Evolutionary conservation across 2,113 vertebrate species (phyloP).

Genomic region (Calonectris borealis): DNA sequence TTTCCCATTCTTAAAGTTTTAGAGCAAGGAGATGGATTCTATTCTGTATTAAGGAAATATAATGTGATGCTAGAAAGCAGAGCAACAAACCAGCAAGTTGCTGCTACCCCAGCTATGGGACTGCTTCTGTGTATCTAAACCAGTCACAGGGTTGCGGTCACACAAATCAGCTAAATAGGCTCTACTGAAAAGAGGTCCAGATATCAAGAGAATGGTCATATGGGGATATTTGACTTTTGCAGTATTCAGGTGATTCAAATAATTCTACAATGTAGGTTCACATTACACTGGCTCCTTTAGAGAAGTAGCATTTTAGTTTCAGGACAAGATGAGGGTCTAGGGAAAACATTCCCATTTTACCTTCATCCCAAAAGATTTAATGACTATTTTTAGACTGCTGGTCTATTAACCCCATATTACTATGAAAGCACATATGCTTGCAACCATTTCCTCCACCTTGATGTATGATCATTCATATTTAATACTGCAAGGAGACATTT

Average conservation of each 20-base stretch:
- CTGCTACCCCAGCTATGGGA: not conserved
- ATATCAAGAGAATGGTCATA: not conserved
- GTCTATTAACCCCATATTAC: not conserved
- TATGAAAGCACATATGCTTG: not conserved
- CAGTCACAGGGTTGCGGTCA: not conserved
- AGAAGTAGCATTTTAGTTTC: not conserved
- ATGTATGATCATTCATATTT: not conserved
- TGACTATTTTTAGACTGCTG: not conserved
- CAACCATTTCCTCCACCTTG: not conserved
- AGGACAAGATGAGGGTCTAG: not conserved
- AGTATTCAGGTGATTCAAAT: accelerated
- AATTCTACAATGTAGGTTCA: not conserved
- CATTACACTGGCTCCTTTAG: not conserved
- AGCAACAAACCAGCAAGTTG: not conserved
- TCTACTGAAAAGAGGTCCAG: not conserved
- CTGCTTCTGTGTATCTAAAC: not conserved
- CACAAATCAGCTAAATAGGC: not conserved
- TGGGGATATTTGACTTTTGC: not conserved
- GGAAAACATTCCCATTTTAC: not conserved
- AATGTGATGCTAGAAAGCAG: not conserved
- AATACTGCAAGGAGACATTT: not conserved
- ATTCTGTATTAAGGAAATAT: not conserved
- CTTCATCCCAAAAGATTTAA: not conserved
- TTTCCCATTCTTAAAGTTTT: not conserved
- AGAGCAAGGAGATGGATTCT: not conserved